Base-by-base conservation (phyloP, 2,888 invertebrate species). In the Rotaria socialis region DNA sequence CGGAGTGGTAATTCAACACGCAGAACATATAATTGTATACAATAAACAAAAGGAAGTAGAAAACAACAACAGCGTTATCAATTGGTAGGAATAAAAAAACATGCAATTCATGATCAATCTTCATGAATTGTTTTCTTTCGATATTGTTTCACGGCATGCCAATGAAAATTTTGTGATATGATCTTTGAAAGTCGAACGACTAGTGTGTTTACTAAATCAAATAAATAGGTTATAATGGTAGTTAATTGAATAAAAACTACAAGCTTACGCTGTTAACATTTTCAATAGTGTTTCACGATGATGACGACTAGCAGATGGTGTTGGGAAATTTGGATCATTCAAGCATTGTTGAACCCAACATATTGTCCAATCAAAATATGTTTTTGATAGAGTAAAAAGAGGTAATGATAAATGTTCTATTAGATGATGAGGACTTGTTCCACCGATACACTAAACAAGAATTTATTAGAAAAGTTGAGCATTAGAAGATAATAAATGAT, bases 371-470 rank as follows among this genome's bases (percentile, higher is more conserved):
- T 80, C 41, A 47, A 80, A 0, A 80, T 86, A 86, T 52, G 75
- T 35, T 86, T 86, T 86, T 22, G 85, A 75, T 50, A 85, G 75
- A 24, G 84, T 85, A n/a, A 75, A 85, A 24, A 86, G 55, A 47
- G 58, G 41, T 56, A 85, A 85, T 47, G 85, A 85, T 41, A 86
- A 41, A 43, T 41, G 85, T 35, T 94, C 94, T 60, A 94, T 91
- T 85, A 93, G 92, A 85, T 92, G 91, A 86, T 94, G 90, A 1
- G 94, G 93, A n/a, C 93, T 92, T 88, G 92, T 92, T 19, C 93
- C 94, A 85, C 93, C 94, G 35, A 92, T 90, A 35, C 67, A 67
- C 67, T 67, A 67, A 67, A 67, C 19, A 6, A 67, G 5, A 67
- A 35, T 16, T 35, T 6, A 22, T 50, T n/a, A 50, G 6, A 11